Conservation (phyloP, 2,113 vertebrate genomes). For the Tenebrosternarchus preto region DNA sequence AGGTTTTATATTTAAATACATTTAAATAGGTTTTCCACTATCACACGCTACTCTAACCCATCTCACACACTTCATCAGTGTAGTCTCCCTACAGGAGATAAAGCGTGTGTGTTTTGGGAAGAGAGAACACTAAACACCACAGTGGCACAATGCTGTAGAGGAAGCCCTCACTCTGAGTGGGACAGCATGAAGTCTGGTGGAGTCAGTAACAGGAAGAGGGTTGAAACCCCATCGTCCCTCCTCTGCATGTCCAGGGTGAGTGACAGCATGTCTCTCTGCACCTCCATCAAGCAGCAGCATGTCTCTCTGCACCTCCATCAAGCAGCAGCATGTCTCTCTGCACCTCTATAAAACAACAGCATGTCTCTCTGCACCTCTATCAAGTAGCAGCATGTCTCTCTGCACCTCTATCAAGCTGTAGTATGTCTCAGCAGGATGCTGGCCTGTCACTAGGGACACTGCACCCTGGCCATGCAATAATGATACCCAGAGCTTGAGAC, state of each 20-base stretch:
- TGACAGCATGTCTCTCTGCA: constrained; percentile 1
- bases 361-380: background rate
- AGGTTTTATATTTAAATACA: no score
- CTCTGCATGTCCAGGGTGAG: constrained; percentile 25
- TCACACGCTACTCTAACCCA: background rate
- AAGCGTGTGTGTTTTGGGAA: background rate
- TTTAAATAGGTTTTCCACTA: no score
- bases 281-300: background rate
- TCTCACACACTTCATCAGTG: background rate
- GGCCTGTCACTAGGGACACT: background rate
- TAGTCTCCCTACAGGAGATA: no score
- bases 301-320: no score
- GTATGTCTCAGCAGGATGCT: constrained; percentile 19
- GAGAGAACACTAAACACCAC: background rate
- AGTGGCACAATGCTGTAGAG: background rate
- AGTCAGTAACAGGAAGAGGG: background rate
- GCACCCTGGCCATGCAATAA: constrained; percentile 8
- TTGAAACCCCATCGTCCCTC: constrained; percentile 9
- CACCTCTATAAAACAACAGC: no score
- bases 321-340: no score
- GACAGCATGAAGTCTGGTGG: background rate
- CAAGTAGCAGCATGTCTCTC: background rate
- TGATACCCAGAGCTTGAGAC: constrained; percentile 12
- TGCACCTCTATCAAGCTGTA: no score
- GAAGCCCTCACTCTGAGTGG: background rate